Evolutionary conservation across 2,888 invertebrate species (phyloP).

Genomic region (Polyommatus iphigenia): DNA sequence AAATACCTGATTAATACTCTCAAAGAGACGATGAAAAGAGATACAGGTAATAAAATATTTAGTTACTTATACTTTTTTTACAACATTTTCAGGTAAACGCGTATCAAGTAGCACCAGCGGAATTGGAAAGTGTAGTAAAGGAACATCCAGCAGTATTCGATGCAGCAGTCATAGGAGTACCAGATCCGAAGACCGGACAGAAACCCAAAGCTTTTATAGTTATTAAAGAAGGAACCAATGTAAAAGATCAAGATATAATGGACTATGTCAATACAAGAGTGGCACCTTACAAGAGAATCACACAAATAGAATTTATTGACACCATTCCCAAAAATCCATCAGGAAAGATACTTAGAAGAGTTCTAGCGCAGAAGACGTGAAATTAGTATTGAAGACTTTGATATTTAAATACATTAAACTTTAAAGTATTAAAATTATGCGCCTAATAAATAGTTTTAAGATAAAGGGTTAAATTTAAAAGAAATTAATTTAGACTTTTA

Average conservation of each 20-base stretch:
- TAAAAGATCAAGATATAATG: constrained; percentile 79
- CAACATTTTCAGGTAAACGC: constrained; percentile 76
- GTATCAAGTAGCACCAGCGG: constrained; percentile 92
- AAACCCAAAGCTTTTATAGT: constrained; percentile 88
- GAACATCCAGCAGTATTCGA: constrained; percentile 87
- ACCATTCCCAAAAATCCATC: constrained; percentile 87
- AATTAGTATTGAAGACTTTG: background rate
- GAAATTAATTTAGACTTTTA: background rate
- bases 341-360: constrained; percentile 86
- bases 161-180: constrained; percentile 90
- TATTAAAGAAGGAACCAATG: constrained; percentile 63
- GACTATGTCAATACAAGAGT: constrained; percentile 84
- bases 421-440: too few relatives aligned
- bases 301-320: constrained; percentile 83
- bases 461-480: background rate
- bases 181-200: constrained; percentile 85
- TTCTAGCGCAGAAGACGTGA: background rate
- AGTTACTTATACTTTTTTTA: background rate
- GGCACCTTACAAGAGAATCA: constrained; percentile 87
- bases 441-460: background rate
- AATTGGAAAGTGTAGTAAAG: constrained; percentile 87
- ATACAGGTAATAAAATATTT: background rate
- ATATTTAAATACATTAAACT: too few relatives aligned
- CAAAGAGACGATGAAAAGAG: background rate
- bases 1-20: background rate